These are phyloP conservation scores for Hymenochirus boettgeri DNA, from an alignment of 2,113 vertebrate species.

Conservation along the genomic window DNA sequence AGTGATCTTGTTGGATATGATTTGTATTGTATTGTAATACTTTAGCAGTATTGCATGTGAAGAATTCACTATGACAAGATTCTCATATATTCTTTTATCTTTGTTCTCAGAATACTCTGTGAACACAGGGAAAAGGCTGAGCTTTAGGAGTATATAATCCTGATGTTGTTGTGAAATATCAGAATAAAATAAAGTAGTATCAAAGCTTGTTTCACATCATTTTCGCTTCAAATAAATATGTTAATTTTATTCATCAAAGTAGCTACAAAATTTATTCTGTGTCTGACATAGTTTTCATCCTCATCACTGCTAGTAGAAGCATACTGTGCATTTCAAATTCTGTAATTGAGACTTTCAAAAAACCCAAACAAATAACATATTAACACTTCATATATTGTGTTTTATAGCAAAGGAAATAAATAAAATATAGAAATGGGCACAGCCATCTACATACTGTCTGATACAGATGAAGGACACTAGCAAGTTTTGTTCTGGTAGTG, in stretches of 20 bases:
- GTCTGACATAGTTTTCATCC: conserved; percentile 21
- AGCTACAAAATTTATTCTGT: conserved; percentile 22
- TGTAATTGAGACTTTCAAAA: conserved; percentile 5
- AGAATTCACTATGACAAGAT: background rate
- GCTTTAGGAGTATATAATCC: conserved; percentile 4
- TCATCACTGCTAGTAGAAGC: conserved; percentile 21
- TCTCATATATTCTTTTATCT: conserved; percentile 5
- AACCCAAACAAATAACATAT: conserved; percentile 1
- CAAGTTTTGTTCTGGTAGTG: too few relatives aligned
- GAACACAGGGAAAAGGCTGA: conserved; percentile 3
- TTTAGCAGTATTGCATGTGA: background rate
- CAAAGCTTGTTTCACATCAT: conserved; percentile 16
- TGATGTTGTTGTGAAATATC: background rate
- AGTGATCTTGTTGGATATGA: background rate
- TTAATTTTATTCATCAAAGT: conserved; percentile 38
- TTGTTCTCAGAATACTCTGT: background rate
- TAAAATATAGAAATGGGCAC: too few relatives aligned
- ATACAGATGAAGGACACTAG: too few relatives aligned
- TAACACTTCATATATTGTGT: background rate
- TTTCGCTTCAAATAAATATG: conserved; percentile 36
- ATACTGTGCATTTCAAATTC: conserved; percentile 33
- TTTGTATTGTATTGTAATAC: background rate
- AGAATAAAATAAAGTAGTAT: conserved; percentile 19
- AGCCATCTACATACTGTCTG: too few relatives aligned
- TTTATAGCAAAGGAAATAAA: background rate